Evolutionary conservation across 2,888 invertebrate species (phyloP), one percentile per base, ranked within the genome.

Genomic region (Heliconius aoede): DNA sequence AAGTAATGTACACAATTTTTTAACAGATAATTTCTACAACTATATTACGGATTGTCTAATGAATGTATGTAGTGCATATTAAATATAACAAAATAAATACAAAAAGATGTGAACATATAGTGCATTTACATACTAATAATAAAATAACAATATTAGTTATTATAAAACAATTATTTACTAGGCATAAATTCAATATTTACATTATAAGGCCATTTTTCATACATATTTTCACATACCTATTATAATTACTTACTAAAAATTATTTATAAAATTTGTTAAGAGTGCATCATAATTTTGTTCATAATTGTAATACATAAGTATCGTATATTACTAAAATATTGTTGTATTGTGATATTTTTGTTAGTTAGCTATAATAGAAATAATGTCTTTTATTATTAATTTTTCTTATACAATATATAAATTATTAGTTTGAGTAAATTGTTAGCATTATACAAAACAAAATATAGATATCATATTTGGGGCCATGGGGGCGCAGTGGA

Each of bases 141-240:
- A 36, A 64, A 64, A 64, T 64, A 36, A 64, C 13, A 36, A 24
- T 36, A 64, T 36, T n/a, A 64, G 46, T 46, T 46, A 46, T 21
- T 46, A 46, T 46, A 46, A 46, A 62, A 32, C 62, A 62, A 21
- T 32, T 62, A 21, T 18, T 9, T 62, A 21, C 62, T n/a, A 32
- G 30, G 64, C 32, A 32, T n/a, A 36, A 5, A 36, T 36, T 64
- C 32, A 64, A n/a, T 64, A 30, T 30, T 64, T 64, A 32, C n/a
- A 13, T 64, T 36, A 64, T 13, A 64, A 64, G 36, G 64, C 64
- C 32, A n/a, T 64, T 64, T 64, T 26, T 64, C n/a, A 36, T 64
- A 15, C 2, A 24, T 32, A 64, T 24, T 64, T 62, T 32, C 11
- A 62, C 30, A 62, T 62, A 32, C 24, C 13, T 4, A 11, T 32